phyloP scores from a whole-genome alignment of 2,888 invertebrate species.

The Pseudococcus jackbeardsleyi region DNA sequence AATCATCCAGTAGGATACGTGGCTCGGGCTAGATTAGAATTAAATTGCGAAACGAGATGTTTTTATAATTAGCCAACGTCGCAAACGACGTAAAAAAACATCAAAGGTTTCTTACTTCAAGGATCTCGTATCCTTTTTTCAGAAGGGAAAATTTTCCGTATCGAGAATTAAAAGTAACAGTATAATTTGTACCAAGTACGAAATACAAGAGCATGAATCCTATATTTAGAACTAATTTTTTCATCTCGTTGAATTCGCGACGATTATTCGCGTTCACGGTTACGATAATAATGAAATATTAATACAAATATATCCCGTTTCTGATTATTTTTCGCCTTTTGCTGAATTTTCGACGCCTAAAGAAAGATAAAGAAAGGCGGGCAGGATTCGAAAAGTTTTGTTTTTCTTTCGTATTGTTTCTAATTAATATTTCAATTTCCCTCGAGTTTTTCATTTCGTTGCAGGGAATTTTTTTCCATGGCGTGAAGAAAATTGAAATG shows the following conservation, averaged over 20 bases:
- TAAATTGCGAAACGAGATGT: neutral
- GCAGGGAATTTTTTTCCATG: neutral
- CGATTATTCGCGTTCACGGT: neutral
- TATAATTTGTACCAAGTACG: constrained; percentile 11
- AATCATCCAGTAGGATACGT: neutral
- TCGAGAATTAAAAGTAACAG: neutral
- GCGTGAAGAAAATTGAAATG: neutral
- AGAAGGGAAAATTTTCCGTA: neutral
- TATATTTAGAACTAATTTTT: neutral
- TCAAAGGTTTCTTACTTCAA: neutral
- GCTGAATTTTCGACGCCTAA: neutral
- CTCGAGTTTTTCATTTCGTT: neutral
- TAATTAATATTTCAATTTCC: neutral
- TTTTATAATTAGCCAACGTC: neutral
- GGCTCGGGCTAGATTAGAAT: neutral
- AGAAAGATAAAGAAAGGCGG: neutral
- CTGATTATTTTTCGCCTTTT: neutral
- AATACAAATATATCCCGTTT: neutral
- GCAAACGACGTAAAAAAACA: neutral
- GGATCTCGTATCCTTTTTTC: neutral
- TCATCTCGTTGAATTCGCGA: neutral
- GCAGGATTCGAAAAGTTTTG: neutral
- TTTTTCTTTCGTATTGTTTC: neutral
- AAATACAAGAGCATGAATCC: neutral
- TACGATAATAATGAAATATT: neutral